Evolutionary conservation across 1,140 invertebrate genomes (phyloP).

Genomic region (Venustaconcha ellipsiformis): DNA sequence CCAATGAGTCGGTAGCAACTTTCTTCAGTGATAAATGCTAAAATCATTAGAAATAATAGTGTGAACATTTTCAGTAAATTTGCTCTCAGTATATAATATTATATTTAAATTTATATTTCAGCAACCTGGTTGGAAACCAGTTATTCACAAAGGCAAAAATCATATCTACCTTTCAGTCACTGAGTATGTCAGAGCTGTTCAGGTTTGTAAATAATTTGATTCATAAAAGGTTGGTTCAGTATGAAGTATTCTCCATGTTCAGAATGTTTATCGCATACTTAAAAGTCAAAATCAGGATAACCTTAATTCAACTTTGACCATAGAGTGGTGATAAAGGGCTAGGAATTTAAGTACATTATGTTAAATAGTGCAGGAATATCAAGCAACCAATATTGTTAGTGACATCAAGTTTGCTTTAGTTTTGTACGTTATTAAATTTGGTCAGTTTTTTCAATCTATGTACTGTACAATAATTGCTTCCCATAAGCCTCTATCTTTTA

Average conservation of each 20-base stretch:
- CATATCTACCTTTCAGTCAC: conserved; percentile 51
- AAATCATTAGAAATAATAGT: too few species aligned
- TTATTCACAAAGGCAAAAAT: conserved; percentile 55
- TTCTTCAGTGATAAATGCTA: too few species aligned
- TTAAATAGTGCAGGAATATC: neutral
- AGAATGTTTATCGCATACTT: neutral
- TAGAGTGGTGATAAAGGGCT: neutral
- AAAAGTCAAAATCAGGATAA: neutral
- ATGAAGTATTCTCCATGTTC: neutral
- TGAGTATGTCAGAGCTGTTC: conserved; percentile 55
- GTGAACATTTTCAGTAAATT: too few species aligned
- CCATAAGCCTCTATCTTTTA: too few species aligned
- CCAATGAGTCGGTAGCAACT: too few species aligned
- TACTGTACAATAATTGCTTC: too few species aligned
- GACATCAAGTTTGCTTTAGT: too few species aligned
- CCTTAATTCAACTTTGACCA: neutral
- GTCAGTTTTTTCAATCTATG: too few species aligned
- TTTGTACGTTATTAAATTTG: too few species aligned
- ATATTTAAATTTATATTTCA: conserved; percentile 25
- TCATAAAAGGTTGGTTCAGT: neutral
- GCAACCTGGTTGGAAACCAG: conserved; percentile 64
- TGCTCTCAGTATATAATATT: too few species aligned
- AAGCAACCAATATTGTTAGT: too few species aligned
- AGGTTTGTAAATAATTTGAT: conserved; percentile 37
- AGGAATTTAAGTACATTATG: neutral